Conservation (phyloP, 2,113 vertebrate genomes). For the Chunga burmeisteri region DNA sequence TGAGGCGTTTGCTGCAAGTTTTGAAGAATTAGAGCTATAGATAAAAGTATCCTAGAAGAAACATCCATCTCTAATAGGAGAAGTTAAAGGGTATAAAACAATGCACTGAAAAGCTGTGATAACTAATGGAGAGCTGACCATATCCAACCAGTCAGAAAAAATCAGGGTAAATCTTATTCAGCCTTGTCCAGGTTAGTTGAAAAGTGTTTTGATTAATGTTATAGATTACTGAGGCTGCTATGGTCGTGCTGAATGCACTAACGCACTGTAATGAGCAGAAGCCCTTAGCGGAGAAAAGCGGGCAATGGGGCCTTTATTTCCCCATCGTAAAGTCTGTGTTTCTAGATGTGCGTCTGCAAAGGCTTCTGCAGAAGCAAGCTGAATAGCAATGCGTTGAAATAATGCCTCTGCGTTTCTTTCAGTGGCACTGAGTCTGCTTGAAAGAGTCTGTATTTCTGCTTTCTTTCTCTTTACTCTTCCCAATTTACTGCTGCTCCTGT, state of each 20-base stretch:
- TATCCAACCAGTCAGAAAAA: neutral
- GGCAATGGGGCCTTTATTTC: conserved; percentile 15
- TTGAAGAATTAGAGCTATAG: neutral
- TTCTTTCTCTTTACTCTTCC: conserved; percentile 15
- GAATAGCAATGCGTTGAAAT: neutral
- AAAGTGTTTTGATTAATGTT: conserved; percentile 32
- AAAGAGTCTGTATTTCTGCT: conserved; percentile 23
- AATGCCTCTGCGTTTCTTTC: neutral
- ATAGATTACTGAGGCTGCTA: neutral
- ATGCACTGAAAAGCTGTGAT: neutral
- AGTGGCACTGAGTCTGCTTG: neutral
- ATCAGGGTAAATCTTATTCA: neutral
- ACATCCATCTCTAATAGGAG: neutral
- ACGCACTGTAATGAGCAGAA: conserved; percentile 7
- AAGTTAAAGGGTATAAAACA: neutral
- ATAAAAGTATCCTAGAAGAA: conserved; percentile 1
- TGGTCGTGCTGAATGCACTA: neutral
- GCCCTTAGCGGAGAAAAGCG: neutral
- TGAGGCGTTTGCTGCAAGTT: neutral
- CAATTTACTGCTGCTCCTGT: conserved; percentile 46
- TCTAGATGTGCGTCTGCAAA: neutral
- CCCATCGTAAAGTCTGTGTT: neutral
- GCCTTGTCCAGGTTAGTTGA: neutral
- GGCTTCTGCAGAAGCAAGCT: conserved; percentile 16
- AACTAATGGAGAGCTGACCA: neutral